phyloP scores from a whole-genome alignment of 2,797 vertebrate genomes.

The Stomatorhinus walkeri region DNA sequence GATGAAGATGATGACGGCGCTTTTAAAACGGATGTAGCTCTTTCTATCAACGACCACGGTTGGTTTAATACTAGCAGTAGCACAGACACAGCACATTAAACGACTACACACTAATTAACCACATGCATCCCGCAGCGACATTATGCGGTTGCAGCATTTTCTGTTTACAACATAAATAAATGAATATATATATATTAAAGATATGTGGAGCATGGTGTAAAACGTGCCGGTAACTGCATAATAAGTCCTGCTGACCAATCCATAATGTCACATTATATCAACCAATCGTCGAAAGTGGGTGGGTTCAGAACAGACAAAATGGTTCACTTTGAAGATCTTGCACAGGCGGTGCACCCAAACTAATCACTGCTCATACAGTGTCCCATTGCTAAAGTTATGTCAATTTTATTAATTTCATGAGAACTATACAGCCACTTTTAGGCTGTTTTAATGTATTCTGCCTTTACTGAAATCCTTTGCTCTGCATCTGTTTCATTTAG shows the following conservation, averaged over 20 bases:
- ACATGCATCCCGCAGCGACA: not conserved
- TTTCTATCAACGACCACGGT: not conserved
- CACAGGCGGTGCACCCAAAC: not conserved
- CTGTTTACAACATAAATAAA: not conserved
- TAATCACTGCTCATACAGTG: not conserved
- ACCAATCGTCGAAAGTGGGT: not conserved
- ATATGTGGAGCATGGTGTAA: not conserved
- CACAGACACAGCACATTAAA: not conserved
- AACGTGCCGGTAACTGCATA: not conserved
- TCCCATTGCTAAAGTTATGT: not conserved
- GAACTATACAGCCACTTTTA: not conserved
- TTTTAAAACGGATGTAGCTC: not conserved
- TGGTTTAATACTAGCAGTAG: not conserved
- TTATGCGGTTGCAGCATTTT: not conserved
- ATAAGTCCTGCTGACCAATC: not conserved
- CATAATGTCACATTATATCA: not conserved
- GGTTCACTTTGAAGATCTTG: not conserved
- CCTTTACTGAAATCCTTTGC: not conserved
- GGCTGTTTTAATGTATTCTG: not conserved
- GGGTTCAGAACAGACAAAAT: not conserved
- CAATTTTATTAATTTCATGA: not conserved
- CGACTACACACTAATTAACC: not conserved
- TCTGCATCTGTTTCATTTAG: not conserved
- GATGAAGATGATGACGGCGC: not conserved
- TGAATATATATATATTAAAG: not conserved